Evolutionary conservation across 2,888 invertebrate genomes (phyloP).

Genomic region (Nycteola revayana): DNA sequence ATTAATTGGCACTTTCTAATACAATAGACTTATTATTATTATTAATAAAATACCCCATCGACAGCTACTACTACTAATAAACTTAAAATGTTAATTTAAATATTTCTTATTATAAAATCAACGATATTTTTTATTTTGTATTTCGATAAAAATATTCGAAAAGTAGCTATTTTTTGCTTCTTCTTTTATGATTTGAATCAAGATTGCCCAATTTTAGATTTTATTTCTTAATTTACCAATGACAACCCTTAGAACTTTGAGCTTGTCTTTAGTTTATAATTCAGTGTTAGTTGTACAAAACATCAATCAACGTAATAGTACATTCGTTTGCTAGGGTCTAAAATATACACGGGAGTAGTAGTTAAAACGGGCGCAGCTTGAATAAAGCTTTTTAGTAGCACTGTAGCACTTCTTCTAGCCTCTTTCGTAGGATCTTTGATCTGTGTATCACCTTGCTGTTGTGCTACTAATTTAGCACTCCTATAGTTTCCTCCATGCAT

Average conservation of each 20-base stretch:
- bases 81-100: background rate
- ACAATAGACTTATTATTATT: constrained; percentile 38
- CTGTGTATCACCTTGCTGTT: constrained; percentile 22
- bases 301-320: constrained; percentile 74
- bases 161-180: too few relatives aligned
- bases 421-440: constrained; percentile 33
- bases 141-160: too few relatives aligned
- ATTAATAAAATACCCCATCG: constrained; percentile 24
- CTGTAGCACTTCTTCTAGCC: constrained; percentile 49
- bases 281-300: too few relatives aligned
- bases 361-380: constrained; percentile 64
- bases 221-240: background rate
- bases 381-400: constrained; percentile 62
- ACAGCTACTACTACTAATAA: constrained; percentile 1
- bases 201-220: too few relatives aligned
- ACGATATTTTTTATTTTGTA: too few relatives aligned
- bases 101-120: background rate
- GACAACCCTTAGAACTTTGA: too few relatives aligned
- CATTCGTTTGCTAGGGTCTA: constrained; percentile 77
- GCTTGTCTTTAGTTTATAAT: too few relatives aligned
- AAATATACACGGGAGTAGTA: constrained; percentile 63
- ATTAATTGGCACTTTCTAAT: constrained; percentile 61
- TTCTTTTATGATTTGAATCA: too few relatives aligned
- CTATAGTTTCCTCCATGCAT: constrained; percentile 74
- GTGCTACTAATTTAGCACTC: constrained; percentile 51